Evolutionary conservation across 2,113 vertebrate genomes (phyloP).

Genomic region (Ciconia maguari): DNA sequence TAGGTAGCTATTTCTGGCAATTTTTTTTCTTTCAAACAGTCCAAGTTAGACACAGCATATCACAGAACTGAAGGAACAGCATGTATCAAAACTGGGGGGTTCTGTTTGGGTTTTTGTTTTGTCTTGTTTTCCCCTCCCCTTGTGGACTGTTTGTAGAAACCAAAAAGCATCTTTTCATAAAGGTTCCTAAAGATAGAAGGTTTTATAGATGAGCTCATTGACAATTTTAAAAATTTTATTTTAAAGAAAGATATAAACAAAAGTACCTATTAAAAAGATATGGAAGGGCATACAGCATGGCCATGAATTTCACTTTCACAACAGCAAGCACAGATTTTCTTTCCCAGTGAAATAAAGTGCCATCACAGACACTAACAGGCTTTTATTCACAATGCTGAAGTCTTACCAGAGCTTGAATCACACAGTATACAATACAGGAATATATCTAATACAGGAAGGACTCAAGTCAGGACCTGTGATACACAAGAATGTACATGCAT

Average conservation of each 20-base stretch:
- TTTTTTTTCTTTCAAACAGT: neutral
- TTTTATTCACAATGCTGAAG: neutral
- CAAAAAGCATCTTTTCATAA: neutral
- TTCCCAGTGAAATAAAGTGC: neutral
- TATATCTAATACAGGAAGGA: neutral
- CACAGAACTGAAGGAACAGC: neutral
- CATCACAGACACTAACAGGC: neutral
- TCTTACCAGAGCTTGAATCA: neutral
- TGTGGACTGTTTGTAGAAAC: neutral
- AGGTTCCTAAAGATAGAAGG: neutral
- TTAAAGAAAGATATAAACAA: neutral
- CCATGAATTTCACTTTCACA: neutral
- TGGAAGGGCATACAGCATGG: neutral
- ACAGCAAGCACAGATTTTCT: neutral
- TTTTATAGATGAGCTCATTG: neutral
- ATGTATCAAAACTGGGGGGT: fast-evolving
- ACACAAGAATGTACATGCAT: neutral
- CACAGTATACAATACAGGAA: neutral
- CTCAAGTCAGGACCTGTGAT: neutral
- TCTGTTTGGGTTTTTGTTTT: neutral
- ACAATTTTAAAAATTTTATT: neutral
- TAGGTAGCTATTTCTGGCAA: neutral
- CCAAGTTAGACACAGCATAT: neutral
- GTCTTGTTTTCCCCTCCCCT: neutral
- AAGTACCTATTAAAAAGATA: neutral